A percentile compares a stretch with the other conserved stretches of the same genome.
These are phyloP conservation scores for Trilocha varians DNA, from an alignment of 2,888 invertebrate genomes.

Conservation along the genomic window DNA sequence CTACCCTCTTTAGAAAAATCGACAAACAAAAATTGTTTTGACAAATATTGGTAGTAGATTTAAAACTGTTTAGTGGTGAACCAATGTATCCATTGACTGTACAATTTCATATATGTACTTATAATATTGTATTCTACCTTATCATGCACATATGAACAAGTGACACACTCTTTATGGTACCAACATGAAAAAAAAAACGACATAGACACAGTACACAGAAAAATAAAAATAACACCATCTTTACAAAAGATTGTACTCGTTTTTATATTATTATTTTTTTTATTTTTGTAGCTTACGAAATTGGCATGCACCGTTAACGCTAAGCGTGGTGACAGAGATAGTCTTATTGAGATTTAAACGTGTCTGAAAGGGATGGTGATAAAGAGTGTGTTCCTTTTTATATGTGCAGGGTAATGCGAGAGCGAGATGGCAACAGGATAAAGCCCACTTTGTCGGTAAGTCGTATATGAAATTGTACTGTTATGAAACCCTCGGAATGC, in stretches of 20 bases:
- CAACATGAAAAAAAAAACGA: conserved; percentile 23
- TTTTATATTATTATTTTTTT: conserved; percentile 26
- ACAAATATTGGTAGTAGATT: no score
- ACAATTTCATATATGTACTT: conserved; percentile 1
- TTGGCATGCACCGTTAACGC: conserved; percentile 66
- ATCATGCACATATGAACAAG: conserved; percentile 71
- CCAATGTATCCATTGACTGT: conserved; percentile 31
- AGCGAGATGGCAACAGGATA: conserved; percentile 20
- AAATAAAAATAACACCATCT: conserved; percentile 14
- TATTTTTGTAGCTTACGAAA: conserved; percentile 62
- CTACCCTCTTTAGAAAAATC: no score
- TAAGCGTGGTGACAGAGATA: conserved; percentile 46
- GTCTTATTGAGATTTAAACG: conserved; percentile 23
- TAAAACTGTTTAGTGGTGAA: conserved; percentile 16
- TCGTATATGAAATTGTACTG: no score
- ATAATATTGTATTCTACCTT: conserved; percentile 30
- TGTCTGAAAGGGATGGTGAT: conserved; percentile 35
- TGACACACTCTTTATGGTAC: conserved; percentile 63
- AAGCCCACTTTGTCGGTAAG: conserved; percentile 13
- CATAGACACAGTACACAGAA: conserved; percentile 21
- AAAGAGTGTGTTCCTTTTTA: conserved; percentile 72
- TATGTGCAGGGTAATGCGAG: conserved; percentile 65
- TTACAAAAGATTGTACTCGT: conserved; percentile 2
- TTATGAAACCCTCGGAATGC: no score
- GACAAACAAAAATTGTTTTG: no score